phyloP scores from a whole-genome alignment of 2,113 vertebrate genomes.

The Isichthys henryi region DNA sequence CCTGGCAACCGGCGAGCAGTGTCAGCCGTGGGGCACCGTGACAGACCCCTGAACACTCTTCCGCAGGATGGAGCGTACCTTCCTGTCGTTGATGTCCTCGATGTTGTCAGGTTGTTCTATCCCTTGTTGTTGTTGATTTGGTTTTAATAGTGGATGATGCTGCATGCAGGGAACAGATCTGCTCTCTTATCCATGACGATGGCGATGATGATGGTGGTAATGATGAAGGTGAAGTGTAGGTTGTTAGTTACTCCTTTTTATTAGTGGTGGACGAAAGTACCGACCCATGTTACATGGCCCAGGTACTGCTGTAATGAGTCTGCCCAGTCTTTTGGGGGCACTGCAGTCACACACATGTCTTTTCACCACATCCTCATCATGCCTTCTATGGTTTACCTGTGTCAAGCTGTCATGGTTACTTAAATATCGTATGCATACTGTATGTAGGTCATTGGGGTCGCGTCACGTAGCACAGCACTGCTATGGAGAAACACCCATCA shows the following conservation, averaged over 20 bases:
- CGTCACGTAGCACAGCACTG: constrained; percentile 42
- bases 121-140: constrained; percentile 44
- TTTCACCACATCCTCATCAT: not conserved
- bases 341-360: not conserved
- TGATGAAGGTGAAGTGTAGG: constrained; percentile 26
- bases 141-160: constrained; percentile 40
- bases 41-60: constrained; percentile 42
- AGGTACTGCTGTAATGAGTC: not conserved
- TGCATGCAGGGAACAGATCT: constrained; percentile 37
- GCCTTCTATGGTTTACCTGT: constrained; percentile 4
- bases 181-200: constrained; percentile 48
- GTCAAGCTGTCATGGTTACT: not conserved
- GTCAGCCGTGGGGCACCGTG: not conserved
- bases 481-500: constrained; percentile 35
- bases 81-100: constrained; percentile 35
- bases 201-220: constrained; percentile 44
- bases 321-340: not conserved
- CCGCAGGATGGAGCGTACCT: constrained; percentile 51
- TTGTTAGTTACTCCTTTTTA: constrained; percentile 53
- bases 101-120: constrained; percentile 2
- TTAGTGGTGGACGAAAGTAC: not conserved
- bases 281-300: not conserved
- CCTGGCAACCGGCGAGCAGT: not conserved
- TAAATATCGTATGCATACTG: constrained; percentile 17
- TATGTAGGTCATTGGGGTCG: constrained; percentile 51